Conservation (phyloP, 2,113 vertebrate species). For the Sinocyclocheilus anshuiensis region DNA sequence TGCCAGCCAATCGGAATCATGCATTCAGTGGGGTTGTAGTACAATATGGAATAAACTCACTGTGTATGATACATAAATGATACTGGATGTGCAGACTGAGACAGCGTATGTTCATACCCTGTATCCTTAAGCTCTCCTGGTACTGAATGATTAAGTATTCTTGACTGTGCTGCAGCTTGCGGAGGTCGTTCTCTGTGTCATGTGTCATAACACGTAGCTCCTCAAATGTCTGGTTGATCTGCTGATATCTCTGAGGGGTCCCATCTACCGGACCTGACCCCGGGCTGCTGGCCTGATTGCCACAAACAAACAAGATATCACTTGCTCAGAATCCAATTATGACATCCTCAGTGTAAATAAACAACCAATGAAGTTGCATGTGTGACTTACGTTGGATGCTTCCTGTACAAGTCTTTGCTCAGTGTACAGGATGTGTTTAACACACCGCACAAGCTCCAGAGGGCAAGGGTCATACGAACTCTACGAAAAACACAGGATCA, state of each 20-base stretch:
- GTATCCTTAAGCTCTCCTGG: constrained; percentile 90
- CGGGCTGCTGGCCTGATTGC: constrained; percentile 76
- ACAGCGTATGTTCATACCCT: constrained; percentile 62
- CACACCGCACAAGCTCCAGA: constrained; percentile 91
- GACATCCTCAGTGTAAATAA: not conserved
- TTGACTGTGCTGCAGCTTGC: constrained; percentile 92
- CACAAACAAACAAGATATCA: constrained; percentile 1
- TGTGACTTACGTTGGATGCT: constrained; percentile 85
- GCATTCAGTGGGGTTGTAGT: not conserved
- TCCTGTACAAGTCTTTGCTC: constrained; percentile 92
- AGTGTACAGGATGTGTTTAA: constrained; percentile 93
- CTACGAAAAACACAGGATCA: constrained; percentile 64
- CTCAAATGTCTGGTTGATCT: constrained; percentile 94
- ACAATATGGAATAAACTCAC: not conserved
- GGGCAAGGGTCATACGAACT: constrained; percentile 92
- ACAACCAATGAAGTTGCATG: not conserved
- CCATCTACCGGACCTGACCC: constrained; percentile 80
- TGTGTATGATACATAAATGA: not conserved
- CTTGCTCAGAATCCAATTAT: not conserved
- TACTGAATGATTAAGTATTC: constrained; percentile 98
- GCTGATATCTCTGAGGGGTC: constrained; percentile 93
- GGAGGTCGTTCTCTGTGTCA: constrained; percentile 89
- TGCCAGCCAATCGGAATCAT: not conserved
- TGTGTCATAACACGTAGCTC: constrained; percentile 88
- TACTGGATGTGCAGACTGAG: not conserved